Percentiles rank a stretch among this genome's conserved stretches.
Evolutionary conservation across 2,888 invertebrate species (phyloP).

Genomic region (Napeogenes inachia): DNA sequence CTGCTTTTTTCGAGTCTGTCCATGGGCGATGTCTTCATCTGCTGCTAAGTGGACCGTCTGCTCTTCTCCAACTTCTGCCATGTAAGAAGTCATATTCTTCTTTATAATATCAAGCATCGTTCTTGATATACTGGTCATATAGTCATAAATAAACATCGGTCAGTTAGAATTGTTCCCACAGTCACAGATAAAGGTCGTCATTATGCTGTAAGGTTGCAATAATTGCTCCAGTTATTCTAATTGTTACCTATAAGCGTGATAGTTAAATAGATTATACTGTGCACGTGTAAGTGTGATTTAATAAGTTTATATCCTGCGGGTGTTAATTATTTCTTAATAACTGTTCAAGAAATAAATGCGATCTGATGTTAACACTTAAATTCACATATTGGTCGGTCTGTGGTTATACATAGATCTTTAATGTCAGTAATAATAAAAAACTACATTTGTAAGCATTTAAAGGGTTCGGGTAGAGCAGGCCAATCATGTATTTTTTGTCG

Average conservation of each 20-base stretch:
- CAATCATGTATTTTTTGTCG: no score
- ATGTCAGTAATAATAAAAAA: no score
- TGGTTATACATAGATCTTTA: no score
- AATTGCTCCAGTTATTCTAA: neutral
- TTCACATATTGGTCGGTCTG: no score
- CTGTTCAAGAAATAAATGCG: neutral
- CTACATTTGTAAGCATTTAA: no score
- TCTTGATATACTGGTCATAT: constrained; percentile 15
- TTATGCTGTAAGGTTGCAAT: neutral
- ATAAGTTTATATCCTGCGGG: constrained; percentile 2
- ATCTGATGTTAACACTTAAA: neutral
- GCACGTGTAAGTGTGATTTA: neutral
- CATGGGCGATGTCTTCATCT: no score
- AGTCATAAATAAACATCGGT: constrained; percentile 20
- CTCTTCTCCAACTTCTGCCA: no score
- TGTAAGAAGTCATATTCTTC: no score
- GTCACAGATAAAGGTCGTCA: constrained; percentile 24
- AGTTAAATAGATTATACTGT: neutral
- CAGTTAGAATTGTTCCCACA: constrained; percentile 38
- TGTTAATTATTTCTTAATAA: neutral
- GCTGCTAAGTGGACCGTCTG: no score
- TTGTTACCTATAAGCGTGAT: constrained; percentile 1
- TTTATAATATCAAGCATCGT: constrained; percentile 3
- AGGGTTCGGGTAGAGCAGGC: no score
- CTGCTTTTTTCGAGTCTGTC: no score